A percentile compares a stretch with the other conserved stretches of the same genome.
Conservation (phyloP, 2,113 vertebrate genomes). For the Podiceps cristatus region DNA sequence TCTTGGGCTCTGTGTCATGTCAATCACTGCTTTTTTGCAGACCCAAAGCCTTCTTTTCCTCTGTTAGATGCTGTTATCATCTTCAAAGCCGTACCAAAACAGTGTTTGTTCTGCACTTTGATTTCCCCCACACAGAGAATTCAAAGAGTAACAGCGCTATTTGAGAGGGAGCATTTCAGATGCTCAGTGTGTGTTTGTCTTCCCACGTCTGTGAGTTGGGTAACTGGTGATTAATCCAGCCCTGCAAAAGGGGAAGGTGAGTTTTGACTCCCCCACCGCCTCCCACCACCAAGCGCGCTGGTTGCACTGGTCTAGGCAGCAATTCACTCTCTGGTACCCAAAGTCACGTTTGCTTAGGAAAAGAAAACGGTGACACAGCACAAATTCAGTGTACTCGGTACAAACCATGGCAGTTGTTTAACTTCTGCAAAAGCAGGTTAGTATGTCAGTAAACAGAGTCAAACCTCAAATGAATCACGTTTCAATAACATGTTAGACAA, state of each 20-base stretch:
- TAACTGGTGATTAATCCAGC: constrained; percentile 58
- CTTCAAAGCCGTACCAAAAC: constrained; percentile 92
- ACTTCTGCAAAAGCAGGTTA: neutral
- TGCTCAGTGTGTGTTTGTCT: constrained; percentile 83
- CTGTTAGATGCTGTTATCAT: constrained; percentile 87
- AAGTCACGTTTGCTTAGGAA: neutral
- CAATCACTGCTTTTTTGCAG: constrained; percentile 81
- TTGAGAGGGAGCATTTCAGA: constrained; percentile 83
- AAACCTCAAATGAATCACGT: no score
- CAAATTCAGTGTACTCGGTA: neutral
- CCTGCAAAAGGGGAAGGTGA: neutral
- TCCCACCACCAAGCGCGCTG: neutral
- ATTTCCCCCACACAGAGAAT: constrained; percentile 86
- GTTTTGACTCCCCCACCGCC: neutral
- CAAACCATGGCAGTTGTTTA: neutral
- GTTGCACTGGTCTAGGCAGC: neutral
- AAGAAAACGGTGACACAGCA: neutral
- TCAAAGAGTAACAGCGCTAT: constrained; percentile 87
- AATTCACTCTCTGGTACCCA: neutral
- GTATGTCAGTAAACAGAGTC: neutral
- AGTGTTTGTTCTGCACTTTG: constrained; percentile 94
- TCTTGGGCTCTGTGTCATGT: constrained; percentile 77
- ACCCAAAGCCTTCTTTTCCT: constrained; percentile 78
- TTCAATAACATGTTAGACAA: accelerated
- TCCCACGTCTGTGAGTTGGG: constrained; percentile 81